A percentile compares a stretch with the other conserved stretches of the same genome.
These are phyloP conservation scores for Mus pahari DNA, from an alignment of 2,113 vertebrate species.

Conservation along the genomic window DNA sequence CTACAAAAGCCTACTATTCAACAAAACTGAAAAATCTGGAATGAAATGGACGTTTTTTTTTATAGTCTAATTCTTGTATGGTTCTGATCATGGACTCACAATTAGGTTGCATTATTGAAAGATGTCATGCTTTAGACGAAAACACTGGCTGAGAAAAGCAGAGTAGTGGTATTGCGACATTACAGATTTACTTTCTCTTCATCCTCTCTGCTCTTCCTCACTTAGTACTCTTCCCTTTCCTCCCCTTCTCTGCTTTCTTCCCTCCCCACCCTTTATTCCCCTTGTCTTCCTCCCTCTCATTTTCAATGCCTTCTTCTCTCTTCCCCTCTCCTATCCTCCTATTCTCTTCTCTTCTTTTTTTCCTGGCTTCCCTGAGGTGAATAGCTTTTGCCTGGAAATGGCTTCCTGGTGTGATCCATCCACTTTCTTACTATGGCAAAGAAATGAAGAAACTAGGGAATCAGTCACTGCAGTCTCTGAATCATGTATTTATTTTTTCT, in stretches of 20 bases:
- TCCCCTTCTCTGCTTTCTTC: too few relatives aligned
- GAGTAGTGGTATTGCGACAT: fast-evolving
- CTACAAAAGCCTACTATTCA: too few relatives aligned
- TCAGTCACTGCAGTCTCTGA: neutral
- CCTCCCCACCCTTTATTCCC: fast-evolving
- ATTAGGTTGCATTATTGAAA: neutral
- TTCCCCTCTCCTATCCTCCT: neutral
- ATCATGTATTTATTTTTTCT: neutral
- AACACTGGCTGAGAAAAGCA: neutral
- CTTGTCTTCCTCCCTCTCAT: neutral
- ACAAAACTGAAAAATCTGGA: too few relatives aligned
- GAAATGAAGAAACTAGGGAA: neutral
- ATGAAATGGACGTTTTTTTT: too few relatives aligned
- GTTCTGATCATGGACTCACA: neutral
- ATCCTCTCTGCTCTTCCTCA: fast-evolving
- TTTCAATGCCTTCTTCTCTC: neutral
- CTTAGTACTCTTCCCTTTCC: fast-evolving
- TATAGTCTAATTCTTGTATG: neutral
- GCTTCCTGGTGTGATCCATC: neutral
- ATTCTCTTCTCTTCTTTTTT: neutral
- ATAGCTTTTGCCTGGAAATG: fast-evolving
- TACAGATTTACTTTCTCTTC: neutral
- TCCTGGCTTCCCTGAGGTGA: neutral
- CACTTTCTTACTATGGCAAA: neutral
- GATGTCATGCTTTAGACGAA: neutral